Conservation (phyloP, 1,140 invertebrate species). For the Aphelinus atriplicis region DNA sequence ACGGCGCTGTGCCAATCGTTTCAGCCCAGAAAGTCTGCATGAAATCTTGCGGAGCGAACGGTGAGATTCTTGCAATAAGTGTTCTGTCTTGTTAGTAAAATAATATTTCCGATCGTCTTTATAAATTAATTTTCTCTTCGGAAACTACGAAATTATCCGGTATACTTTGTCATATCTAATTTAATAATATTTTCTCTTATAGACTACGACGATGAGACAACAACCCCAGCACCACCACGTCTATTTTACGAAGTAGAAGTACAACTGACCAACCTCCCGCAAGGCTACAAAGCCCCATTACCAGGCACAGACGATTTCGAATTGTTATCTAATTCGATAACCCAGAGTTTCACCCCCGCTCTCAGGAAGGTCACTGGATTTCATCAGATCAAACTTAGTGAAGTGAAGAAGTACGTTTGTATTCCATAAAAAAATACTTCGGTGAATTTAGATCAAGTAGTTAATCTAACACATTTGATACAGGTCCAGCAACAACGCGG, state of each 20-base stretch:
- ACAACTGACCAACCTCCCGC: conserved; percentile 79
- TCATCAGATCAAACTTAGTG: conserved; percentile 73
- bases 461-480: not conserved
- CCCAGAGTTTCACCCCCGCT: conserved; percentile 71
- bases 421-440: too few relatives aligned
- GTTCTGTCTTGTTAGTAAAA: too few relatives aligned
- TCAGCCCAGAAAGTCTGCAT: conserved; percentile 87
- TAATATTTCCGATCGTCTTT: too few relatives aligned
- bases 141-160: too few relatives aligned
- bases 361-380: conserved; percentile 78
- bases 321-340: conserved; percentile 75
- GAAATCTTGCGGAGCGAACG: conserved; percentile 75
- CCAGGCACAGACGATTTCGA: conserved; percentile 77
- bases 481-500: conserved; percentile 67
- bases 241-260: conserved; percentile 78
- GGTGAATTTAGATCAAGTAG: too few relatives aligned
- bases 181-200: conserved; percentile 22
- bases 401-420: conserved; percentile 74
- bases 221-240: conserved; percentile 71
- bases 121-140: too few relatives aligned
- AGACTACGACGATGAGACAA: conserved; percentile 68
- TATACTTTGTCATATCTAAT: too few relatives aligned
- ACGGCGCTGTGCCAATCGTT: conserved; percentile 79
- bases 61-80: conserved; percentile 55
- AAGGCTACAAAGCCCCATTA: conserved; percentile 78